A percentile compares a stretch with the other conserved stretches of the same genome.
Conservation (phyloP, 2,888 invertebrate species). For the Elegia similella region DNA sequence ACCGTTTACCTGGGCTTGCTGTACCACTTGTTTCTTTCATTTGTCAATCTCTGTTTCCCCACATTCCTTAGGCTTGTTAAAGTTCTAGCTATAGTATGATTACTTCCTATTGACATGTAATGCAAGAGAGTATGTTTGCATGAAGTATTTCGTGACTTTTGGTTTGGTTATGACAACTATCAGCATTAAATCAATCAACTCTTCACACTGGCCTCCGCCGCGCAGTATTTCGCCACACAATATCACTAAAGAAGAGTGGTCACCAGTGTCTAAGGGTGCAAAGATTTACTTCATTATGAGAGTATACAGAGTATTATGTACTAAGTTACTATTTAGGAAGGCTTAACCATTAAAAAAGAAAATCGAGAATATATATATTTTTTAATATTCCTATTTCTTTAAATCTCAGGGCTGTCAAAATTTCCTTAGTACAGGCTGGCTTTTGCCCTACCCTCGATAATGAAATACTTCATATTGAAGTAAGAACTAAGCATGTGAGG, state of each 20-base stretch:
- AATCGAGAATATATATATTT: not conserved
- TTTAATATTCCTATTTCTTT: not conserved
- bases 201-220: too few relatives aligned
- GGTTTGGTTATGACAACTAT: not conserved
- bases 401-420: not conserved
- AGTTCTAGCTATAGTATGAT: not conserved
- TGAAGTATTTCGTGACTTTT: not conserved
- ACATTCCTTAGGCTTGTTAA: too few relatives aligned
- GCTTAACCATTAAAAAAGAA: not conserved
- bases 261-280: too few relatives aligned
- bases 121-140: not conserved
- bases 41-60: too few relatives aligned
- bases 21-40: too few relatives aligned
- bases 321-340: too few relatives aligned
- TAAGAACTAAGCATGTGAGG: not conserved
- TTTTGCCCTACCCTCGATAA: not conserved
- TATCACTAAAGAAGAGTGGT: too few relatives aligned
- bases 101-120: not conserved
- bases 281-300: too few relatives aligned
- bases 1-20: too few relatives aligned
- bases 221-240: too few relatives aligned
- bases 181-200: too few relatives aligned
- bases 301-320: too few relatives aligned
- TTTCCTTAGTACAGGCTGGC: not conserved
- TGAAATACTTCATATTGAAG: slow-evolving; percentile 18